A percentile compares a stretch with the other conserved stretches of the same genome.
Evolutionary conservation across 2,113 vertebrate species (phyloP).

Genomic region (human (Homo sapiens)): GRCh38 chr2:159147001-159147500

Average conservation of each 20-base stretch:
- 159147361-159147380: slow-evolving; percentile 8
- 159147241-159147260: neutral
- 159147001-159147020: too few relatives aligned
- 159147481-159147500: slow-evolving; percentile 19
- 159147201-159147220: slow-evolving; percentile 71
- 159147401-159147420: neutral
- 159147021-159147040: neutral
- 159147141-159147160: neutral
- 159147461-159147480: slow-evolving; percentile 66
- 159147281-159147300: neutral
- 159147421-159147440: neutral
- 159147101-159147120: neutral
- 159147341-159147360: neutral
- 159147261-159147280: slow-evolving; percentile 46
- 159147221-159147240: slow-evolving; percentile 62
- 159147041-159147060: neutral
- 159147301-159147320: slow-evolving; percentile 1
- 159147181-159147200: slow-evolving; percentile 54
- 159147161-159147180: slow-evolving; percentile 54
- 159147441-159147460: neutral
- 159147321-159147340: slow-evolving; percentile 25
- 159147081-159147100: neutral
- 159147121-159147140: neutral
- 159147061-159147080: neutral
- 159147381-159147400: slow-evolving; percentile 33